Base-by-base conservation (phyloP, 2,888 invertebrate species). In the Dryadula phaetusa region DNA sequence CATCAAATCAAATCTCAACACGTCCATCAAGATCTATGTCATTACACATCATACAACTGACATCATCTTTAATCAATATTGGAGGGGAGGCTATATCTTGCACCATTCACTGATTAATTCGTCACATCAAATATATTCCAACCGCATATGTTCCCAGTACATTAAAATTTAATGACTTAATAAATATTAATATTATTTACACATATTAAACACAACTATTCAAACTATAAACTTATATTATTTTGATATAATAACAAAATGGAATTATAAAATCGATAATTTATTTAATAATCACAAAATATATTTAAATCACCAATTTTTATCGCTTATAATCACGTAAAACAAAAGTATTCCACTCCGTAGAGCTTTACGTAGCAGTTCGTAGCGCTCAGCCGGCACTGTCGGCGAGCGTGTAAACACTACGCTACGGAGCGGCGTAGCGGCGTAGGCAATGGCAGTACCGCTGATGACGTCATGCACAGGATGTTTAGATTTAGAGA, bases 391-490 rank as follows among this genome's bases (percentile, higher is more conserved):
- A 79, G 75, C 80, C 86, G 81, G 80, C 83, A 79, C 84, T 79
- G 76, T 69, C 84, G 85, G 80, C 83, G 83, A 78, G 82, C 78
- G 77, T 86, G 87, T 89, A 88, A 86, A 79, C 83, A 88, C 89
- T 90, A 89, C 89, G 84, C 76, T 79, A 81, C 80, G 84, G 82
- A 83, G 83, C 79, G 75, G 73, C 82, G 83, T 83, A 84, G 87
- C 82, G 75, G 70, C 56, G 56, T 74, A 74, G 22, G 52, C 66
- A 66, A 46, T 60, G 46, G 64, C 49, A 64, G 62, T 46, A 62
- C 67, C 66, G 64, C 74, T 76, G 78, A 79, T 86, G 86, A 86
- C 85, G 85, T 85, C 82, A 86, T 72, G 53, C 65, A 49, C 44
- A 46, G 65, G 62, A 64, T 52, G 34, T 66, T 66, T 62, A 49